Conservation (phyloP, 2,888 invertebrate genomes). For the Agriotes lineatus region DNA sequence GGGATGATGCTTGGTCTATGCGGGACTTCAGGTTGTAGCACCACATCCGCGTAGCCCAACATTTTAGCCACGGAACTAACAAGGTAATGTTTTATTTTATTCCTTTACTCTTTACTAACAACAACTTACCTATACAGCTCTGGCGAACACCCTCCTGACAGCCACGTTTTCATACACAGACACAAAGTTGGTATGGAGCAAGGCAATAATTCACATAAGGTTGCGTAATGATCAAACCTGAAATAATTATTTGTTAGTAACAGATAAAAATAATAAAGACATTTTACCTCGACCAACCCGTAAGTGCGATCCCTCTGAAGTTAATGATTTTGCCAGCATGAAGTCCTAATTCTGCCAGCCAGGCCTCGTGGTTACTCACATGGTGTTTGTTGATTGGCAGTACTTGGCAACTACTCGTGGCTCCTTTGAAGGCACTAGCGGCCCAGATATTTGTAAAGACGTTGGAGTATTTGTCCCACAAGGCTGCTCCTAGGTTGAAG, state of each 20-base stretch:
- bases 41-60: slow-evolving; percentile 65
- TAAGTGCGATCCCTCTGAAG: slow-evolving; percentile 76
- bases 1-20: slow-evolving; percentile 65
- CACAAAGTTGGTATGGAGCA: slow-evolving; percentile 74
- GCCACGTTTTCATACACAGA: slow-evolving; percentile 72
- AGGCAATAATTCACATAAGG: slow-evolving; percentile 77
- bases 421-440: slow-evolving; percentile 89
- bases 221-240: slow-evolving; percentile 81
- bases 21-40: slow-evolving; percentile 61
- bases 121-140: slow-evolving; percentile 64
- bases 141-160: slow-evolving; percentile 66
- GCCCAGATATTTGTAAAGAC: slow-evolving; percentile 82
- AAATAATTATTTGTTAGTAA: too few relatives aligned
- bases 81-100: slow-evolving; percentile 13
- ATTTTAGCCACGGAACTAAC: slow-evolving; percentile 60
- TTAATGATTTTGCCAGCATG: slow-evolving; percentile 68
- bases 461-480: slow-evolving; percentile 76
- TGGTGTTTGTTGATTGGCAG: slow-evolving; percentile 79
- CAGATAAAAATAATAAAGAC: too few relatives aligned
- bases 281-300: slow-evolving; percentile 79
- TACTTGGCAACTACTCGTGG: slow-evolving; percentile 80
- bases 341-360: slow-evolving; percentile 71
- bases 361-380: slow-evolving; percentile 81
- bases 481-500: slow-evolving; percentile 67
- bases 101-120: neutral